Percentiles rank a stretch among this genome's conserved stretches.
phyloP scores from a whole-genome alignment of 2,888 invertebrate genomes.

The Hanleya hanleyi region DNA sequence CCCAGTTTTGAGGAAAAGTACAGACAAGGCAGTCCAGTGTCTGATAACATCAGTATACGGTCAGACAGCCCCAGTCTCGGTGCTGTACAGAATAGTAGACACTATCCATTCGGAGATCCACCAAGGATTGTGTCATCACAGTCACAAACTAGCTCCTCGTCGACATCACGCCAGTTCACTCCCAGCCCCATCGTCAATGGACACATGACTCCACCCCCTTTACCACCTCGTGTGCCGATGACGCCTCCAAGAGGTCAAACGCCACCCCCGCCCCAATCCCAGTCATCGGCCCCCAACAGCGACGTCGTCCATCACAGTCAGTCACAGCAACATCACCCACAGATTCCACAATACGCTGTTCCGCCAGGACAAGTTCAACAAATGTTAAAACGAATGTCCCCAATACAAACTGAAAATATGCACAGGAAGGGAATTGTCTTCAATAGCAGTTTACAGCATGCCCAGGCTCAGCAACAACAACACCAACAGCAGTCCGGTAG shows the following conservation, averaged over 20 bases:
- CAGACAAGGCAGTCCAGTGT: constrained; percentile 88
- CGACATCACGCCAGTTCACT: constrained; percentile 68
- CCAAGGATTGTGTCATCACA: constrained; percentile 26
- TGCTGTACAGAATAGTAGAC: constrained; percentile 22
- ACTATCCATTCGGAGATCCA: constrained; percentile 27
- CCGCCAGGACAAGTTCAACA: constrained; percentile 78
- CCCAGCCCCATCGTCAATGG: constrained; percentile 47
- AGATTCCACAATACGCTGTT: constrained; percentile 21
- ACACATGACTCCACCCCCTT: constrained; percentile 76
- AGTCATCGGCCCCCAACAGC: constrained; percentile 7
- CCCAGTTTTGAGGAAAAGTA: constrained; percentile 89
- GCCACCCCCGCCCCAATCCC: constrained; percentile 42
- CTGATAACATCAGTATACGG: constrained; percentile 86
- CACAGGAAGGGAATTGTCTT: background rate
- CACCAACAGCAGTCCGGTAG: constrained; percentile 47
- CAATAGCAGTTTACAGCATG: background rate
- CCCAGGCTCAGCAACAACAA: constrained; percentile 19
- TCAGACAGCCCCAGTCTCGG: constrained; percentile 59
- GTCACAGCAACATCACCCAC: background rate
- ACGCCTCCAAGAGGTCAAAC: constrained; percentile 42
- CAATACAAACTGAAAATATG: constrained; percentile 75
- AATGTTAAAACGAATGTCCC: constrained; percentile 85
- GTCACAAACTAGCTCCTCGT: constrained; percentile 74
- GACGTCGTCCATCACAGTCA: background rate
- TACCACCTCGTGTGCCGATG: constrained; percentile 49